Base-by-base conservation (phyloP, 2,113 vertebrate genomes). In the Pardalotus punctatus region DNA sequence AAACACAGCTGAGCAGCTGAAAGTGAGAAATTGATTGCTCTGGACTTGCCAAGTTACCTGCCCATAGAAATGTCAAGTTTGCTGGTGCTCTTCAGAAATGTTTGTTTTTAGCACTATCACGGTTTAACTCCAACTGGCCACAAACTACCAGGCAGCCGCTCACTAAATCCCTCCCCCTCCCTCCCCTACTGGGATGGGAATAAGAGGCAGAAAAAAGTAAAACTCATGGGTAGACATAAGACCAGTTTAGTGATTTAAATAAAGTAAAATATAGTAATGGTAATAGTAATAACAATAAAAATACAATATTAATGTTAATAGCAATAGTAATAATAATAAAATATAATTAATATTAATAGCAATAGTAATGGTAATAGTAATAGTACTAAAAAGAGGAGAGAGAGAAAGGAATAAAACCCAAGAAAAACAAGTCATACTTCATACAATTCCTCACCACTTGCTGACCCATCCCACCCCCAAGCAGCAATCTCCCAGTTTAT, bases 41-140 rank as follows among this genome's bases (percentile, higher is more conserved):
- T 25, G 31, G 35, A 65, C 40, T 76, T 84, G 69, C 40, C 45
- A 77, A 47, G 18, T 81, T 69, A 80, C 38, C 69, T 84, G 43
- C 23, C 21, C 9, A 4, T 21, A 51, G 58, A 93, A 90, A 92
- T 76, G 31, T 48, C 58, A 81, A 38, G 24, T 84, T 87, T 87
- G 10, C 19, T 58, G 40, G 23, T 42, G 35, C 70, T 82, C 65
- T 99, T 72, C 88, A 96, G 62, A 95, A 98, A 42, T 81, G 70
- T 72, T 86, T 98, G 36, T 72, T 73, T 79, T 92, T 65, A 74
- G 65, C 47, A 48, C 95, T 97, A 53, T 15, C 45, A 51, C 33
- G 51, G 45, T 31, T 60, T 77, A 77, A 77, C 33, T 77, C 36
- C 83, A 77, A 45, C 22, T 86, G 54, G 22, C 45, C 45, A 51